Evolutionary conservation across 1,140 invertebrate species (phyloP).

Genomic region (Heterodera carotae): DNA sequence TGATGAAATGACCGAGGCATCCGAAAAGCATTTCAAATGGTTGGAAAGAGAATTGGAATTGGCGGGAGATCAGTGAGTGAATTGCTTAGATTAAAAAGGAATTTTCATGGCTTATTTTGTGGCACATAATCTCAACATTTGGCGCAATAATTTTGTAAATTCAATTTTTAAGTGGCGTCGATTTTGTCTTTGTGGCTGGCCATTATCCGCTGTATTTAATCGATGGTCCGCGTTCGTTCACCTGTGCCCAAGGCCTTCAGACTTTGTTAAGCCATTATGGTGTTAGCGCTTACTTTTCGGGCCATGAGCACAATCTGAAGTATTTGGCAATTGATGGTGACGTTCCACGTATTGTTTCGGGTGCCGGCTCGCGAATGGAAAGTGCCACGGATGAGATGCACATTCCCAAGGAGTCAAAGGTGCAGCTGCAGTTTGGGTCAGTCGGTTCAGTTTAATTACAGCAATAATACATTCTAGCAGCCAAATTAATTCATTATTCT

Average conservation of each 20-base stretch:
- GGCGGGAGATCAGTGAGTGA: conserved; percentile 10
- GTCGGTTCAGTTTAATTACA: background rate
- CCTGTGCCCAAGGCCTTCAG: background rate
- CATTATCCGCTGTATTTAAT: conserved; percentile 19
- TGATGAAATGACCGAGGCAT: conserved; percentile 27
- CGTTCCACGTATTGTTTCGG: background rate
- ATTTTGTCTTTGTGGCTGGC: conserved; percentile 26
- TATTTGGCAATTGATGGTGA: conserved; percentile 27
- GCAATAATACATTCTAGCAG: too few relatives aligned
- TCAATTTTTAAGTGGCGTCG: conserved; percentile 1
- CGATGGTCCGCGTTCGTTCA: background rate
- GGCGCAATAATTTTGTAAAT: background rate
- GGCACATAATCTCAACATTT: too few relatives aligned
- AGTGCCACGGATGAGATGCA: conserved; percentile 9
- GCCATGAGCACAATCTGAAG: conserved; percentile 28
- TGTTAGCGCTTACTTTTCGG: conserved; percentile 51
- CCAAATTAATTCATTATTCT: too few relatives aligned
- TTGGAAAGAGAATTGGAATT: conserved; percentile 12
- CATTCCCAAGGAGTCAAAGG: background rate
- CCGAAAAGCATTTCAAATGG: conserved; percentile 22
- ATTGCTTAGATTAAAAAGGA: too few relatives aligned
- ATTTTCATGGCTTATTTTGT: too few relatives aligned
- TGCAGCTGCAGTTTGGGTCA: background rate
- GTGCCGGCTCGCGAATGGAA: conserved; percentile 21
- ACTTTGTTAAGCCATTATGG: background rate